Evolutionary conservation across 2,888 invertebrate genomes (phyloP), one percentile per base, ranked within the genome.

Genomic region (Chrysodeixis includens): DNA sequence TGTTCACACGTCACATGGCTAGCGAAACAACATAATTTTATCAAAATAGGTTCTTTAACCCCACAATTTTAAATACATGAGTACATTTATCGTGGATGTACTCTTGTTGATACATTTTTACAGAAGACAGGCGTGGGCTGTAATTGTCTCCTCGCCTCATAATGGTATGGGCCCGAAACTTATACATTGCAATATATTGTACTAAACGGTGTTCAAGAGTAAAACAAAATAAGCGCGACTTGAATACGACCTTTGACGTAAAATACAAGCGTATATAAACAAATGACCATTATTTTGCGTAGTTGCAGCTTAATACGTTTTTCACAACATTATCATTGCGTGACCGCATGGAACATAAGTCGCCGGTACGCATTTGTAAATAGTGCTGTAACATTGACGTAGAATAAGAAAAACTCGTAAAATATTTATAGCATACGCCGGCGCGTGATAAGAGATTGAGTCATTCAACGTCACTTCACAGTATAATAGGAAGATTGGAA

Each of bases 391-490:
- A 84, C 71, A 69, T 56, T 81, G 80, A 84, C 84, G 83, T 81
- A 76, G 16, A 51, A 44, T 64, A 66, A 72, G 69, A 76, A 78
- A 78, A 75, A 66, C 32, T 71, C 84, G 72, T 74, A 76, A 79
- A 76, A 69, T 73, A 80, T 81, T 79, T 74, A 76, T 79, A 73
- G 75, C 57, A 32, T 58, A 55, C 56, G 59, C 61, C 72, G 66
- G 65, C 57, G 57, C 64, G 69, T 81, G 86, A 88, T 87, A 87
- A 88, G 81, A 56, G 69, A 71, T 61, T 81, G 83, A 84, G 52
- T 86, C 86, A 85, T 78, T 64, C 70, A 57, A 83, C 87, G 86
- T 86, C 85, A 84, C 66, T 73, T 66, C 65, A 60, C 59, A 68
- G 71, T 74, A 71, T 76, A 63, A 64, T 69, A 67, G 63, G 68